phyloP scores from a whole-genome alignment of 2,113 vertebrate species.

The Eretmochelys imbricata region DNA sequence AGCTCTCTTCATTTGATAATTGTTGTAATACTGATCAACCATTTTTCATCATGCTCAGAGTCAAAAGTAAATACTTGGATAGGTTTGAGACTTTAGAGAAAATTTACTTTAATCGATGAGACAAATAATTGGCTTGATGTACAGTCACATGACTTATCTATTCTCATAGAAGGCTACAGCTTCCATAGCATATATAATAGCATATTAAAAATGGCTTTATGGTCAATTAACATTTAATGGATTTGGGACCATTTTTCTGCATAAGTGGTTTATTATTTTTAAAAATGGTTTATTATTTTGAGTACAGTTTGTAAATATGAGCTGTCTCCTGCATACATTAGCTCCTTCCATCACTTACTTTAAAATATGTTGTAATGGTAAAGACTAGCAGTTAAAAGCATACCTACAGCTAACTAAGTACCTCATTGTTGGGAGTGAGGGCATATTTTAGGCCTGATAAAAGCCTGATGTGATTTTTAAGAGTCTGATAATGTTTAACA shows the following conservation, averaged over 20 bases:
- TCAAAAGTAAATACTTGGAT: neutral
- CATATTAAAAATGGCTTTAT: neutral
- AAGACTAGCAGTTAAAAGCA: constrained; percentile 15
- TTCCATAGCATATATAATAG: constrained; percentile 30
- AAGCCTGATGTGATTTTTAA: neutral
- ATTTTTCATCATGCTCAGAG: rapidly evolving
- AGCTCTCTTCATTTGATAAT: neutral
- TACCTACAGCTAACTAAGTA: constrained; percentile 47
- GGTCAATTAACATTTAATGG: constrained; percentile 54
- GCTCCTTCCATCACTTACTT: constrained; percentile 26
- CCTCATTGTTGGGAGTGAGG: neutral
- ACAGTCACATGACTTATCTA: neutral
- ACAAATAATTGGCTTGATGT: neutral
- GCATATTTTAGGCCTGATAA: neutral
- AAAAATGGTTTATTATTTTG: constrained; percentile 36
- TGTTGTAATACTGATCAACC: neutral
- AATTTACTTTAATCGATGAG: neutral
- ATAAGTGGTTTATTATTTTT: neutral
- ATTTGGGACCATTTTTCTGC: constrained; percentile 31
- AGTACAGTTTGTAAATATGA: constrained; percentile 49
- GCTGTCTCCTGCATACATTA: neutral
- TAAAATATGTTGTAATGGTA: constrained; percentile 22
- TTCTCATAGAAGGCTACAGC: neutral
- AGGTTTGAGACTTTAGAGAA: neutral
- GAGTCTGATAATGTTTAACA: neutral